Base-by-base conservation (phyloP, 1,140 invertebrate genomes). In the Leptinotarsa lineolata region DNA sequence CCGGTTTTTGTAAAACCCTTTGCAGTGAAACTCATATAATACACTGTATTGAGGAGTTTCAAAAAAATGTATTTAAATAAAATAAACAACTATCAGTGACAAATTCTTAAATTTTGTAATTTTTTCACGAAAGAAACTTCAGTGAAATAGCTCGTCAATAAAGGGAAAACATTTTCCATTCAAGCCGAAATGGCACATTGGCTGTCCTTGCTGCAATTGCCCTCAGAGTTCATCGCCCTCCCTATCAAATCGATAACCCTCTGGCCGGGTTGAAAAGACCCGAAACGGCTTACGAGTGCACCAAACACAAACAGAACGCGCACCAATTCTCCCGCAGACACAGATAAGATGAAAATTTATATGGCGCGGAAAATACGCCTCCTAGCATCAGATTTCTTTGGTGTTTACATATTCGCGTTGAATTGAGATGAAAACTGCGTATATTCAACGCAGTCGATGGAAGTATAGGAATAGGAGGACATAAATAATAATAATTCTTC, bases 171-270 rank as follows among this genome's bases (percentile, higher is more conserved):
- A 39, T 39, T 39, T 39, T 11, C 30, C 30, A 39, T 39, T 39
- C 30, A 11, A 5, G 15, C 13, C 16, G 2, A 18, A 54, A 54
- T 54, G 16, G 16, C 48, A 18, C 15, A 54, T 12, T n/a, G 48
- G 6, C 16, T 39, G 48, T 54, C 48, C 48, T 54, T 54, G 48
- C 48, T 54, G 48, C 48, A 54, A 54, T 2, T 54, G 48, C 48
- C 48, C 59, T 22, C n/a, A 58, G 64, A 64, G 73, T 68, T 74
- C 73, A 74, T 65, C 63, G 48, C 70, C 73, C 73, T 68, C 73
- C 45, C 61, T 45, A 65, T 48, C 30, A 39, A 68, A 74, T 74
- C 73, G 73, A 74, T 74, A 70, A 18, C 46, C n/a, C 58, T 63
- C 48, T 18, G 21, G 4, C 65, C n/a, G 68, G 73, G 59, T 54